A percentile compares a stretch with the other conserved stretches of the same genome.
Evolutionary conservation across 2,888 invertebrate genomes (phyloP).

Genomic region (Caradrina clavipalpis): DNA sequence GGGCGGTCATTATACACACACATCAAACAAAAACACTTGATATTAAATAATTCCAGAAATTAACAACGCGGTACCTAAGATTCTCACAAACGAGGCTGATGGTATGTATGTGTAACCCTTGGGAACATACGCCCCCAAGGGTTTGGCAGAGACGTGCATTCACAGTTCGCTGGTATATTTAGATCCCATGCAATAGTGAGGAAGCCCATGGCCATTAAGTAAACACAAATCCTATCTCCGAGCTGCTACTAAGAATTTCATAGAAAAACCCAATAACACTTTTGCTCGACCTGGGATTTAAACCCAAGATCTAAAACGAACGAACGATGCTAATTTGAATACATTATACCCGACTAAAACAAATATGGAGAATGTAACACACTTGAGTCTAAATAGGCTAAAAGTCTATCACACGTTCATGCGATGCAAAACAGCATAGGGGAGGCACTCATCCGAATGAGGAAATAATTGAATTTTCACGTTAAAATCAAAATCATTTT

Average conservation of each 20-base stretch:
- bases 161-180: too few species aligned
- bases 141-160: too few species aligned
- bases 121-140: too few species aligned
- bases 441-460: constrained; percentile 61
- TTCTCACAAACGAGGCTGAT: constrained; percentile 14
- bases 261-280: too few species aligned
- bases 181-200: too few species aligned
- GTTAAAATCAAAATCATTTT: constrained; percentile 55
- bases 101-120: too few species aligned
- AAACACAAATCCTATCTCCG: too few species aligned
- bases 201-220: too few species aligned
- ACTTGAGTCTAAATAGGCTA: constrained; percentile 48
- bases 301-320: too few species aligned
- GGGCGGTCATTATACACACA: not conserved
- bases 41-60: constrained; percentile 2
- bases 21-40: not conserved
- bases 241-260: too few species aligned
- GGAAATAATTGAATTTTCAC: constrained; percentile 63
- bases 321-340: constrained; percentile 43
- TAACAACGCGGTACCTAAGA: not conserved
- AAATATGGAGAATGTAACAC: constrained; percentile 50
- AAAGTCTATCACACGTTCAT: constrained; percentile 54
- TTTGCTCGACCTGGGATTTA: too few species aligned
- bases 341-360: constrained; percentile 27
- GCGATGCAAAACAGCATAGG: constrained; percentile 52